These are phyloP conservation scores for Sesia bembeciformis DNA, from an alignment of 2,888 invertebrate species.

Conservation along the genomic window DNA sequence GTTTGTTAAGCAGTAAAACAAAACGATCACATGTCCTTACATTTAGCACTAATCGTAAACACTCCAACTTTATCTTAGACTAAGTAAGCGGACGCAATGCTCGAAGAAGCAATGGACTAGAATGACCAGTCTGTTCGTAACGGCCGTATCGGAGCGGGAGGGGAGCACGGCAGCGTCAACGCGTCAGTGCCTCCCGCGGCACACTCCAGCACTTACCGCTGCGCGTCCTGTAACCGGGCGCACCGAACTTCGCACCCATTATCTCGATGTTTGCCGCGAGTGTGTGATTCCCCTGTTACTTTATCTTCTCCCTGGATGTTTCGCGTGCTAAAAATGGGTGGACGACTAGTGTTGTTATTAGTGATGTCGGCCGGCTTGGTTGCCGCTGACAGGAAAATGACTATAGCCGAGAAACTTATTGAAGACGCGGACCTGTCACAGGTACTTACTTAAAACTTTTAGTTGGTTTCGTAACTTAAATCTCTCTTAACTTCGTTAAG, in stretches of 20 bases:
- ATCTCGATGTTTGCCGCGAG: conserved; percentile 48
- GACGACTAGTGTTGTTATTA: conserved; percentile 51
- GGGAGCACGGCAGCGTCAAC: conserved; percentile 25
- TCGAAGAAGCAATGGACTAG: conserved; percentile 12
- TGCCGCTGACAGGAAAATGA: conserved; percentile 53
- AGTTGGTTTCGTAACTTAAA: too few relatives aligned
- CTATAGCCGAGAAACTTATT: conserved; percentile 77
- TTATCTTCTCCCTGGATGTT: conserved; percentile 28
- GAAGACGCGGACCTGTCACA: conserved; percentile 79
- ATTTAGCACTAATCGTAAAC: too few relatives aligned
- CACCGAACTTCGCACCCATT: not conserved
- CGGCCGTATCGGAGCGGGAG: conserved; percentile 37
- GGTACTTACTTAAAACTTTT: conserved; percentile 73
- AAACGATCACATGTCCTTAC: too few relatives aligned
- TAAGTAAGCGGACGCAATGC: too few relatives aligned
- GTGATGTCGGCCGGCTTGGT: conserved; percentile 46
- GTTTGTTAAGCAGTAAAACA: too few relatives aligned
- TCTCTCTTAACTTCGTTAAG: too few relatives aligned
- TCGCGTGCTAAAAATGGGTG: conserved; percentile 39
- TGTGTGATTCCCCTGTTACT: conserved; percentile 38
- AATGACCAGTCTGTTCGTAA: conserved; percentile 37
- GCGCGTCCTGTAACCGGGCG: conserved; percentile 17
- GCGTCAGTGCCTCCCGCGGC: conserved; percentile 40
- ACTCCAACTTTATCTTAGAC: too few relatives aligned
- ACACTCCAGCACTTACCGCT: conserved; percentile 50